These are phyloP conservation scores for Mantis religiosa DNA, from an alignment of 2,888 invertebrate species.

Conservation along the genomic window DNA sequence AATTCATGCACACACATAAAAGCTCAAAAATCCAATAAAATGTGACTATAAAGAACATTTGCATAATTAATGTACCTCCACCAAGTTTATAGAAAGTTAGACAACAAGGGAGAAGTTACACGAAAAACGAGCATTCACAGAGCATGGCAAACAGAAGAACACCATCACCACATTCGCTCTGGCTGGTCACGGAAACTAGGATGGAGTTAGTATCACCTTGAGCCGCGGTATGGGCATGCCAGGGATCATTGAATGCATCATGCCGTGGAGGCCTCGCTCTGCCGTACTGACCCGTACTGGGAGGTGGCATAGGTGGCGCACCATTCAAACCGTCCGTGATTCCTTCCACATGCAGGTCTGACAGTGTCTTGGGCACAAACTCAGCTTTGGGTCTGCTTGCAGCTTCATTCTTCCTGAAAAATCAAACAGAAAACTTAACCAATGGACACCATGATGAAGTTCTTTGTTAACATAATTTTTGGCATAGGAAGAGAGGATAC, in stretches of 20 bases:
- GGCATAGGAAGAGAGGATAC: neutral
- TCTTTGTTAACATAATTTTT: neutral
- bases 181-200: neutral
- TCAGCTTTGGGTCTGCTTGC: slow-evolving; percentile 83
- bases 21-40: neutral
- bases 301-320: slow-evolving; percentile 49
- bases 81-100: neutral
- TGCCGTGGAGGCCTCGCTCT: slow-evolving; percentile 14
- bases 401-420: slow-evolving; percentile 79
- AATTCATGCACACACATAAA: neutral
- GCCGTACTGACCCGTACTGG: slow-evolving; percentile 34
- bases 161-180: neutral
- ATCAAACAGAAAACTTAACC: neutral
- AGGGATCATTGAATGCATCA: slow-evolving; percentile 30
- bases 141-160: neutral
- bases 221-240: slow-evolving; percentile 23
- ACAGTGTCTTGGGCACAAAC: slow-evolving; percentile 86
- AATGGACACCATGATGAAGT: neutral
- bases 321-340: slow-evolving; percentile 62
- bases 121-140: neutral
- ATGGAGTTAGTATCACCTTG: slow-evolving; percentile 6
- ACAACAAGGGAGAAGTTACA: neutral
- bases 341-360: slow-evolving; percentile 80
- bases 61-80: neutral
- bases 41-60: neutral